Base-by-base conservation (phyloP, 2,113 vertebrate species). In the Boleophthalmus pectinirostris region DNA sequence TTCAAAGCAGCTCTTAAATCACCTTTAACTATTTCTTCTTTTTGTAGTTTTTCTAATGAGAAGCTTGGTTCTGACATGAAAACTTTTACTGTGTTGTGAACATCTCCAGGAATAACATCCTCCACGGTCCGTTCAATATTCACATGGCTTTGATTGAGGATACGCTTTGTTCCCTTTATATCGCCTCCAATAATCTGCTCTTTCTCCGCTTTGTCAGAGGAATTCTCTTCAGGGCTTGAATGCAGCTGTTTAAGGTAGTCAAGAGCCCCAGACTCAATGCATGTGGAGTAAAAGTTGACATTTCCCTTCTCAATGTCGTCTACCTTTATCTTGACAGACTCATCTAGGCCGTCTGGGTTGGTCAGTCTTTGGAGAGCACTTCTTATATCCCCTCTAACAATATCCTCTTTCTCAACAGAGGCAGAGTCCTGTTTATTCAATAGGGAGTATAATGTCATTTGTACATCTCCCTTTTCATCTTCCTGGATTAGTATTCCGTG, bases 401-500 rank as follows among this genome's bases (percentile, higher is more conserved):
- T 82, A 68, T 95, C 92, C 81, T 95, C 94, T 76, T 88, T 95
- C 75, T 95, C 85, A 66, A 87, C 49, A 73, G 54, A 75, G 43
- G 83, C 65, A 53, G 85, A 70, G 24, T 94, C 80, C 54, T 93
- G 86, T 89, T 95, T 90, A 81, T 97, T 94, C 75, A 98, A 93
- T 74, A 98, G 94, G 67, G 96, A 96, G 82, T 98, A 98, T 66
- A 97, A 88, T 46, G 95, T 97, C 96, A 98, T 96, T 69, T 91
- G 94, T 69, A 97, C 89, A 65, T 97, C 95, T n/a, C 96, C 96
- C 82, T 90, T 96, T 89, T 98, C 96, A 65, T 94, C 95, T 75
- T 98, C 96, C 79, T 98, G 95, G 87, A 98, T 95, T 70, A 97
- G 92, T 87, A 97, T 94, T 21, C 96, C 96, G 83, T 91, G 94